phyloP scores from a whole-genome alignment of 2,888 invertebrate genomes.

The Panzeria rudis region DNA sequence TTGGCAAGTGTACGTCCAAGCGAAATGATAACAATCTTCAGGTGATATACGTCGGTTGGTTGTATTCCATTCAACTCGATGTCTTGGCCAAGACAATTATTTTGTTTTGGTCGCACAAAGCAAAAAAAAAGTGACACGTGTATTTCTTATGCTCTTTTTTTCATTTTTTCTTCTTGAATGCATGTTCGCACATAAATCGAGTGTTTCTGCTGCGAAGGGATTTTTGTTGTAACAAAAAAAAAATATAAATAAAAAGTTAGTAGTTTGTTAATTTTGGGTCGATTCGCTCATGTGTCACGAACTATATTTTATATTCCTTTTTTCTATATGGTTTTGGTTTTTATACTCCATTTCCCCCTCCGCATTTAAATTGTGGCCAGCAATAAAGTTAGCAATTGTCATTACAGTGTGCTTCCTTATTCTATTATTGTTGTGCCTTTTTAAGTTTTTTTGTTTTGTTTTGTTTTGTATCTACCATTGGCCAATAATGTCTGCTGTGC shows the following conservation, averaged over 20 bases:
- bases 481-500: slow-evolving; percentile 41
- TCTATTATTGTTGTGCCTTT: slow-evolving; percentile 43
- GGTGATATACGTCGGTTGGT: slow-evolving; percentile 61
- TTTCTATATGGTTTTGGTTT: slow-evolving; percentile 2
- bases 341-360: slow-evolving; percentile 14
- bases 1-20: slow-evolving; percentile 72
- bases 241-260: slow-evolving; percentile 35
- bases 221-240: slow-evolving; percentile 4
- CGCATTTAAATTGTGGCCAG: slow-evolving; percentile 8
- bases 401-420: slow-evolving; percentile 71
- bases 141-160: slow-evolving; percentile 53
- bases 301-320: slow-evolving; percentile 56
- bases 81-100: slow-evolving; percentile 52
- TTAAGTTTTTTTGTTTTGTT: slow-evolving; percentile 3
- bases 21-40: slow-evolving; percentile 73
- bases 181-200: slow-evolving; percentile 73
- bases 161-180: neutral
- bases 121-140: slow-evolving; percentile 65
- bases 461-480: neutral
- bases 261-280: slow-evolving; percentile 68
- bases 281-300: slow-evolving; percentile 72
- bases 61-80: slow-evolving; percentile 40
- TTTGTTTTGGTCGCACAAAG: slow-evolving; percentile 35
- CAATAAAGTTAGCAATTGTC: slow-evolving; percentile 69
- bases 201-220: slow-evolving; percentile 55